Base-by-base conservation (phyloP, 2,888 invertebrate genomes). In the Pocota personata region DNA sequence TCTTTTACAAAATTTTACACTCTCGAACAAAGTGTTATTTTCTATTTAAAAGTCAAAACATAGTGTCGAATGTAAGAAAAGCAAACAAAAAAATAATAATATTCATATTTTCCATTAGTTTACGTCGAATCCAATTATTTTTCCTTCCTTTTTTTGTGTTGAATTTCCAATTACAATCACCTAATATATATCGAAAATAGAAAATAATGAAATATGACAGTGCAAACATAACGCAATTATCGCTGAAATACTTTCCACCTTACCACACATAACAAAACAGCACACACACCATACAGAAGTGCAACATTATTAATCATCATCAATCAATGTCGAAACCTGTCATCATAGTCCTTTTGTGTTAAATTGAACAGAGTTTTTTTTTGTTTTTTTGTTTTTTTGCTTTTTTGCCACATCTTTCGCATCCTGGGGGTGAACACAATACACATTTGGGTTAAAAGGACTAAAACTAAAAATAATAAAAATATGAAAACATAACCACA, bases 241-340 rank as follows among this genome's bases (percentile, higher is more conserved):
- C 40, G 46, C 37, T 78, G 40, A 50, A 62, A 62, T 37, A 77
- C 50, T 43, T 77, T 52, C 67, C 30, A 60, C 52, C 77, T 32
- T 50, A 43, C 58, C 58, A 58, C 48, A 48, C n/a, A 32, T 8
- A 16, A 6, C 8, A 8, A n/a, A 1, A 14, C 16, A 52, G 12
- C 3, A 5, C 21, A 40, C 8, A 27, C 10, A 32, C 64, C 55
- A 32, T 14, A 91, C 90, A 90, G 91, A 91, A 91, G 89, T 91
- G 90, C 91, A 91, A 90, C 90, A 91, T 91, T 92, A 91, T 92
- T 91, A 91, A 91, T 92, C 91, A 92, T 92, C 92, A 91, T 91
- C 91, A 92, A 91, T 91, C 91, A 91, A 90, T 91, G 92, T 92
- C 92, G 57, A 64, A 75, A 52, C 75, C 69, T 84, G 84, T 84